A percentile compares a stretch with the other conserved stretches of the same genome.
Conservation (phyloP, 2,113 vertebrate genomes). For the Prochilodus magdalenae region DNA sequence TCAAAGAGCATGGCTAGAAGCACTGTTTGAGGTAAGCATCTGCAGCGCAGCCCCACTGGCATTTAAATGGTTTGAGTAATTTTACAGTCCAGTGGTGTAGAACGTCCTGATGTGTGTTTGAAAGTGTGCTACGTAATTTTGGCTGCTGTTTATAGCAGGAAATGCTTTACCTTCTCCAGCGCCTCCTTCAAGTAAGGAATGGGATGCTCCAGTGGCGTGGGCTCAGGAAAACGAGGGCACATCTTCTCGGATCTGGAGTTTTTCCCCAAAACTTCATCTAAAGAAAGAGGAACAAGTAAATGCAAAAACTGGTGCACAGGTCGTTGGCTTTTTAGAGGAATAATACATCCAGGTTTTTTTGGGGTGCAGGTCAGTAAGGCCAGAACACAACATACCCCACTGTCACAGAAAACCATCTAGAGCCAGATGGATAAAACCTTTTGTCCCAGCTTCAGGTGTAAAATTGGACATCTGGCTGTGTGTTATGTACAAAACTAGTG, state of each 20-base stretch:
- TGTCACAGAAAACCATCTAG: too few relatives aligned
- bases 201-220: constrained; percentile 85
- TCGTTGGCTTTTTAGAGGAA: background rate
- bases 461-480: too few relatives aligned
- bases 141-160: background rate
- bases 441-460: too few relatives aligned
- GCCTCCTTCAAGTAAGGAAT: constrained; percentile 86
- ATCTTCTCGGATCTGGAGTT: constrained; percentile 60
- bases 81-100: background rate
- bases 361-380: too few relatives aligned
- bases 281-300: background rate
- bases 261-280: constrained; percentile 66
- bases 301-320: background rate
- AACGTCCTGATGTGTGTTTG: background rate
- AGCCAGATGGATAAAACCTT: too few relatives aligned
- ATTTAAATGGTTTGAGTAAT: background rate
- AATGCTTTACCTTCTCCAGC: constrained; percentile 82
- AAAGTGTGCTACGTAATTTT: background rate
- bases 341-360: background rate
- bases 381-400: too few relatives aligned
- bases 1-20: background rate
- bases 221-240: constrained; percentile 79
- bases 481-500: too few relatives aligned
- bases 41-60: background rate
- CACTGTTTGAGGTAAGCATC: background rate